A percentile compares a stretch with the other conserved stretches of the same genome.
phyloP scores from a whole-genome alignment of 2,888 invertebrate species.

The Apodemia duryi region DNA sequence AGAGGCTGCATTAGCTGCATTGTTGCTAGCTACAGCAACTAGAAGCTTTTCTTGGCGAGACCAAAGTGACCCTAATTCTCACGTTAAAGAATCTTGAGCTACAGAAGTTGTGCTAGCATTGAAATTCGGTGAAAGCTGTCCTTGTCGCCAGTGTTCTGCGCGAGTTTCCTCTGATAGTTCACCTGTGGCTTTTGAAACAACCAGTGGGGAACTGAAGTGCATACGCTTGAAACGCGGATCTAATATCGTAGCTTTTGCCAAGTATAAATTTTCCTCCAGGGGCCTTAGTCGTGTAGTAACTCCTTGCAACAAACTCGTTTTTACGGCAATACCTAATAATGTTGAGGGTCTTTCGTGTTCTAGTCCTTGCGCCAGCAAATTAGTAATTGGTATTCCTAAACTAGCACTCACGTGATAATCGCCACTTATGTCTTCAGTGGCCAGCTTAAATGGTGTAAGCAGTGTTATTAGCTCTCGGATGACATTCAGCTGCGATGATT shows the following conservation, averaged over 20 bases:
- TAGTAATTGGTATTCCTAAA: constrained; percentile 25
- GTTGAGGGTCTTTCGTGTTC: constrained; percentile 24
- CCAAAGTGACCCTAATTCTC: too few species aligned
- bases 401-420: constrained; percentile 24
- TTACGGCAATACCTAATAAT: neutral
- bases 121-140: constrained; percentile 16
- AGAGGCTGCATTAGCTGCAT: neutral
- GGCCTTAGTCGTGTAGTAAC: neutral
- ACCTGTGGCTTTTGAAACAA: constrained; percentile 23
- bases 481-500: constrained; percentile 20
- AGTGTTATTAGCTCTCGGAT: constrained; percentile 27
- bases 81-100: too few species aligned
- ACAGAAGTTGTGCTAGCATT: too few species aligned
- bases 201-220: constrained; percentile 25
- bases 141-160: constrained; percentile 19
- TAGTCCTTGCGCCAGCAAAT: constrained; percentile 24
- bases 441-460: constrained; percentile 29
- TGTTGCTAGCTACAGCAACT: too few species aligned
- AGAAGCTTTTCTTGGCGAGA: too few species aligned
- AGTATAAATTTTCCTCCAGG: constrained; percentile 21
- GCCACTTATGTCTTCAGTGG: constrained; percentile 18
- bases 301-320: neutral
- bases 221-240: constrained; percentile 23
- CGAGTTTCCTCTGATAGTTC: constrained; percentile 16
- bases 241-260: constrained; percentile 22